A percentile compares a stretch with the other conserved stretches of the same genome.
These are phyloP conservation scores for Plodia interpunctella DNA, from an alignment of 1,140 invertebrate genomes.

Conservation along the genomic window DNA sequence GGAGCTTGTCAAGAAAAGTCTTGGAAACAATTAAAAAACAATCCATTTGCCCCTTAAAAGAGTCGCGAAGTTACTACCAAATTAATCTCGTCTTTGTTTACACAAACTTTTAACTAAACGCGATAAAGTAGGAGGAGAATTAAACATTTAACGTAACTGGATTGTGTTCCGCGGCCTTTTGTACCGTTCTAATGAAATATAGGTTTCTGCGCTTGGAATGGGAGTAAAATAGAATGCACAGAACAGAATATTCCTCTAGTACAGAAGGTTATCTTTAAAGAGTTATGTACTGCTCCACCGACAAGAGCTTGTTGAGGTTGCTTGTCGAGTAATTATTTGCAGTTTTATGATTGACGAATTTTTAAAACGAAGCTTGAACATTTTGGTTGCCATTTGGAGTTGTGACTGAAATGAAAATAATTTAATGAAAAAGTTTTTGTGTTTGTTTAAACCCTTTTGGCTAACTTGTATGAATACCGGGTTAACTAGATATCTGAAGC, in stretches of 20 bases:
- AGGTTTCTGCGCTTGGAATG: slow-evolving; percentile 19
- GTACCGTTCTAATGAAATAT: slow-evolving; percentile 35
- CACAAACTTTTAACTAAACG: slow-evolving; percentile 7
- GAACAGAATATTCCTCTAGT: not conserved
- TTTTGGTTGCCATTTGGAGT: too few species aligned
- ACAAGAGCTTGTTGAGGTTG: too few species aligned
- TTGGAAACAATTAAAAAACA: not conserved
- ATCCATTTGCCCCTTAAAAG: not conserved
- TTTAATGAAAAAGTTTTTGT: too few species aligned
- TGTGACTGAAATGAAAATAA: too few species aligned
- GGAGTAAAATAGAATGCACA: not conserved
- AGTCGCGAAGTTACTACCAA: not conserved
- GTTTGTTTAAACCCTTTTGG: too few species aligned
- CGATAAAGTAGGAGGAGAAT: slow-evolving; percentile 24
- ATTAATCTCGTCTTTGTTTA: slow-evolving; percentile 3
- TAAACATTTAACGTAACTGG: slow-evolving; percentile 33
- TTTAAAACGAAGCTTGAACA: too few species aligned
- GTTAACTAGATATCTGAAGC: too few species aligned
- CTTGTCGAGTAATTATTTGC: too few species aligned
- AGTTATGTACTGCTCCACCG: too few species aligned
- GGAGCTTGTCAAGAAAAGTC: not conserved
- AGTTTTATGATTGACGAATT: too few species aligned
- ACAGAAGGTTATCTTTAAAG: too few species aligned
- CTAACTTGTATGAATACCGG: too few species aligned
- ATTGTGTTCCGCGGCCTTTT: slow-evolving; percentile 26